A percentile compares a stretch with the other conserved stretches of the same genome.
phyloP scores from a whole-genome alignment of 2,113 vertebrate genomes.

The Ciconia maguari region DNA sequence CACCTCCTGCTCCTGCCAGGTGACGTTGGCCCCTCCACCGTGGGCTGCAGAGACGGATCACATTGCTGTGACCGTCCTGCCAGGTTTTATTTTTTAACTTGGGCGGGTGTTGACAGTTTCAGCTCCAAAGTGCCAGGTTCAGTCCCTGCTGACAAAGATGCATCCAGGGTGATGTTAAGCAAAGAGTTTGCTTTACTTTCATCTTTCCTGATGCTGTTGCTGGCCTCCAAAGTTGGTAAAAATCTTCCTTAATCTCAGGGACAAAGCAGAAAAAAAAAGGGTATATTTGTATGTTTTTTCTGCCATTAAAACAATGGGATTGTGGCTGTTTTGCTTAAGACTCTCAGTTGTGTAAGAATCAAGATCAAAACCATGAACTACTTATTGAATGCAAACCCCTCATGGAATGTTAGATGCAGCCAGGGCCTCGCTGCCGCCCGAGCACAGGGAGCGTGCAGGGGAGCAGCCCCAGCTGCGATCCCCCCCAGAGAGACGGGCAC shows the following conservation, averaged over 20 bases:
- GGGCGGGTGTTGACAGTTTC: not conserved
- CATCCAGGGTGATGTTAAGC: not conserved
- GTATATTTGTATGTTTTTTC: accelerated
- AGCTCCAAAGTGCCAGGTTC: not conserved
- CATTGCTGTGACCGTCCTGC: not conserved
- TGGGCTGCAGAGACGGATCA: accelerated
- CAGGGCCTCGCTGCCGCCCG: not conserved
- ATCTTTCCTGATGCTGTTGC: not conserved
- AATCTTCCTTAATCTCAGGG: not conserved
- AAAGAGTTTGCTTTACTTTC: not conserved
- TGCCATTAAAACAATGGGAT: not conserved
- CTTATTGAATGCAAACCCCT: not conserved
- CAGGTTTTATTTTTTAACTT: not conserved
- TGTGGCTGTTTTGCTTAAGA: not conserved
- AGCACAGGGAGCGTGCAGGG: not conserved
- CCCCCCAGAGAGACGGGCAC: too few relatives aligned
- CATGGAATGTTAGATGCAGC: accelerated
- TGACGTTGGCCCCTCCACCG: not conserved
- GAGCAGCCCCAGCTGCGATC: not conserved
- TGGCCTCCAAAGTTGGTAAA: not conserved
- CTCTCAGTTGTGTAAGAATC: not conserved
- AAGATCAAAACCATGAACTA: too few relatives aligned
- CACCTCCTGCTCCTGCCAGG: not conserved
- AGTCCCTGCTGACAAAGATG: not conserved
- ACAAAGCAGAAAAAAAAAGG: too few relatives aligned